Percentiles rank a stretch among this genome's conserved stretches.
phyloP scores from a whole-genome alignment of 2,797 vertebrate species.

The Sarcoramphus papa region DNA sequence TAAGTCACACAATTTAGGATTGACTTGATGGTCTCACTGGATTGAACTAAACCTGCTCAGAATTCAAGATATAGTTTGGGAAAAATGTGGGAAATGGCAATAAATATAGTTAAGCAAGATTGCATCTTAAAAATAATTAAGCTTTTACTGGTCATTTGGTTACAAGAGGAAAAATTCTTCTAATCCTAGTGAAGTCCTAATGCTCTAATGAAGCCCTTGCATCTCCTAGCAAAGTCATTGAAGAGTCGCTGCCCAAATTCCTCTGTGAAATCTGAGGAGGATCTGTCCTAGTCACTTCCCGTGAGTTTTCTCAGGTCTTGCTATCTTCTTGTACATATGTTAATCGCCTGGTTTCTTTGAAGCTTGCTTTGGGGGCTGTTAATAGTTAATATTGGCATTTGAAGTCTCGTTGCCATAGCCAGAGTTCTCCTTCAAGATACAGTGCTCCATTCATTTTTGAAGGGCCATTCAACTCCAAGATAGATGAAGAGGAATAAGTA shows the following conservation, averaged over 20 bases:
- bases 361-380: neutral
- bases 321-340: neutral
- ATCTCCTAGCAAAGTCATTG: neutral
- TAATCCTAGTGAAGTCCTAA: neutral
- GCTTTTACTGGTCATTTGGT: neutral
- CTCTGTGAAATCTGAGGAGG: neutral
- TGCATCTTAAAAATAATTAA: neutral
- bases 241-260: neutral
- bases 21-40: neutral
- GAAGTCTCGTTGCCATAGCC: neutral
- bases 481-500: neutral
- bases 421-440: neutral
- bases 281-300: neutral
- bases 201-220: neutral
- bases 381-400: neutral
- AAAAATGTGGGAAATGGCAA: neutral
- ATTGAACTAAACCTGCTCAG: neutral
- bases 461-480: neutral
- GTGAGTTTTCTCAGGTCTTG: neutral
- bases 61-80: neutral
- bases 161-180: neutral
- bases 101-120: neutral
- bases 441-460: neutral
- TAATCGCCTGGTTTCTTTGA: neutral
- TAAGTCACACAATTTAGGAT: neutral